Base-by-base conservation (phyloP, 2,888 invertebrate species). In the Apeira syringaria region DNA sequence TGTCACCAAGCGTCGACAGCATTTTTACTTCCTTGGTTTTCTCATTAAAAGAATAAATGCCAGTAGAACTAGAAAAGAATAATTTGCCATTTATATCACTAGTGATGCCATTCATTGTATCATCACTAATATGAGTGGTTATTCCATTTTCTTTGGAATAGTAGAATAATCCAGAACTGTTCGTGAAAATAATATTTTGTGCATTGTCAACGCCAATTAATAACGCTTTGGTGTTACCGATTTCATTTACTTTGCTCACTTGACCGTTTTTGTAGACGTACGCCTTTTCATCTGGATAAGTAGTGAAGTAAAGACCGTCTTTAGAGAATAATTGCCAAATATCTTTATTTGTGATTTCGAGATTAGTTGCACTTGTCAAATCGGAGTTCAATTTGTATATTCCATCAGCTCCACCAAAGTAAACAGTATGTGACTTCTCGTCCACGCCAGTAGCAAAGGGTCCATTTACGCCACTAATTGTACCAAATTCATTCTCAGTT, bases 271-370 rank as follows among this genome's bases (percentile, higher is more conserved):
- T 66, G 34, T 59, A 68, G 2, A 58, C 18, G 27, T 54, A 74
- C 0, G 59, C 67, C 36, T 45, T 47, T 45, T 76, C 73, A 0
- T 64, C 45, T 0, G 74, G 71, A 26, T 74, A 81, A 0, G 64
- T 69, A 1, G 80, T 73, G 43, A 74, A 84, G 52, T 80, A 86
- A 0, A 86, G 45, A n/a, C 65, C 61, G 11, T 78, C 65, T 36
- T 74, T 76, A 1, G 38, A 50, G 38, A 82, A 85, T 59, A 87
- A 57, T 57, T 87, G 84, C 86, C 86, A 87, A 28, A 85, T 68
- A 30, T 66, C 83, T 7, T 56, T 32, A 3, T 56, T 48, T 0
- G 62, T 68, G 0, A 66, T 51, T n/a, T 54, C 27, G 3, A 73
- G 2, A 27, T 65, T 64, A 2, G 41, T 58, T 2, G 75, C 73